Evolutionary conservation across 2,888 invertebrate species (phyloP).

Genomic region (Melikaiella ostensackeni): DNA sequence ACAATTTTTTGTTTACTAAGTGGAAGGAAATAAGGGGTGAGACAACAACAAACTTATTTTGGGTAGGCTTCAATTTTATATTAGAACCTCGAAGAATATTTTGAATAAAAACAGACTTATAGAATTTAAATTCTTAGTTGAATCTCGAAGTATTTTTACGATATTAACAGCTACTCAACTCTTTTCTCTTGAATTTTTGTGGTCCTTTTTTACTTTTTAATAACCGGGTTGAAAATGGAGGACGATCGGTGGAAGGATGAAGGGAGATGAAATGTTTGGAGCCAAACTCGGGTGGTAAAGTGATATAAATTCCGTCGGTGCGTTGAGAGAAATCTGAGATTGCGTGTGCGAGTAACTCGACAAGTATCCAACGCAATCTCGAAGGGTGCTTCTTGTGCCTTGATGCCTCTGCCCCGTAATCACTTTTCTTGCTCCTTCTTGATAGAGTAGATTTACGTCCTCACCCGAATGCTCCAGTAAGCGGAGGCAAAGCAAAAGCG

Average conservation of each 20-base stretch:
- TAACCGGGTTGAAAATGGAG: not conserved
- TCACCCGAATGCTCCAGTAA: not conserved
- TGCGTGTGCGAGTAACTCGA: conserved; percentile 1
- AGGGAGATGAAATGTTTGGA: not conserved
- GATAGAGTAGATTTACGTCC: conserved; percentile 30
- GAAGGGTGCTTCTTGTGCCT: conserved; percentile 13
- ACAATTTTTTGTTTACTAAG: no score
- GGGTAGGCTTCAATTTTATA: no score
- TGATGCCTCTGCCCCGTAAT: conserved; percentile 31
- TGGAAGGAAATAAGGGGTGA: no score
- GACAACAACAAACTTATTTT: no score
- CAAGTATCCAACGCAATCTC: not conserved
- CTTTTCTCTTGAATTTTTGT: not conserved
- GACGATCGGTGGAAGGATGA: not conserved
- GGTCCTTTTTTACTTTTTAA: not conserved
- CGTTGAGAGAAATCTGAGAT: conserved; percentile 17
- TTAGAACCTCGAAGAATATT: no score
- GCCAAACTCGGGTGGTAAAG: not conserved
- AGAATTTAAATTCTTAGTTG: not conserved
- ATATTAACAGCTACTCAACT: not conserved
- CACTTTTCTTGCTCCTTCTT: conserved; percentile 41
- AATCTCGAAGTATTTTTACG: not conserved
- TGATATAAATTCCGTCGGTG: not conserved
- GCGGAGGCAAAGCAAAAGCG: conserved; percentile 2
- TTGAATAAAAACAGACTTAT: no score